phyloP scores from a whole-genome alignment of 2,888 invertebrate genomes.

The Fissipunctia ypsillon region DNA sequence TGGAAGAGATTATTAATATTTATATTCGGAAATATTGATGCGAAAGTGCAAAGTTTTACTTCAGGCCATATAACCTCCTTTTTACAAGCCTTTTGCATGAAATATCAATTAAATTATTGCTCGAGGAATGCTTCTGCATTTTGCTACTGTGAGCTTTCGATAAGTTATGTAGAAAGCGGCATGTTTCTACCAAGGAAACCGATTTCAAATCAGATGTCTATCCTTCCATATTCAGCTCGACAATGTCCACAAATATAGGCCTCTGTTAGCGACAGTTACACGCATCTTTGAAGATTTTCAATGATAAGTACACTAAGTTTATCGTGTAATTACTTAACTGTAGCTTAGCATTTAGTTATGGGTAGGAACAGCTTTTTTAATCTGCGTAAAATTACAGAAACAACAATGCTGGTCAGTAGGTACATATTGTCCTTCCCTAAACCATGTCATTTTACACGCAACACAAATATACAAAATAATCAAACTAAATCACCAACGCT shows the following conservation, averaged over 20 bases:
- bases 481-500: slow-evolving; percentile 21
- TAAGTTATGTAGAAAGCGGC: slow-evolving; percentile 14
- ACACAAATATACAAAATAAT: slow-evolving; percentile 26
- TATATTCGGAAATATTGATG: slow-evolving; percentile 35
- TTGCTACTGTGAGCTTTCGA: not conserved
- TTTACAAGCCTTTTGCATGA: slow-evolving; percentile 5
- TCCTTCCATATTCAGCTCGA: slow-evolving; percentile 1
- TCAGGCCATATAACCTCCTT: not conserved
- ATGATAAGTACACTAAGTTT: not conserved
- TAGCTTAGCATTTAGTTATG: not conserved
- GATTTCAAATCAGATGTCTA: slow-evolving; percentile 1
- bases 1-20: slow-evolving; percentile 65
- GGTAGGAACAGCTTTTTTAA: no score
- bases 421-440: not conserved
- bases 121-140: slow-evolving; percentile 16
- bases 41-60: slow-evolving; percentile 26
- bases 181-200: not conserved
- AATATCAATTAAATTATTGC: slow-evolving; percentile 15
- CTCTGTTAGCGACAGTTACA: not conserved
- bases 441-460: not conserved
- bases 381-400: not conserved
- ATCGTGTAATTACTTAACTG: not conserved
- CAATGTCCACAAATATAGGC: slow-evolving; percentile 8
- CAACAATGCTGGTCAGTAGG: not conserved
- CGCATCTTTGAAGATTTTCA: slow-evolving; percentile 4